Conservation (phyloP, 92 coral and sea anemone species). For the Bergia sp. region DNA sequence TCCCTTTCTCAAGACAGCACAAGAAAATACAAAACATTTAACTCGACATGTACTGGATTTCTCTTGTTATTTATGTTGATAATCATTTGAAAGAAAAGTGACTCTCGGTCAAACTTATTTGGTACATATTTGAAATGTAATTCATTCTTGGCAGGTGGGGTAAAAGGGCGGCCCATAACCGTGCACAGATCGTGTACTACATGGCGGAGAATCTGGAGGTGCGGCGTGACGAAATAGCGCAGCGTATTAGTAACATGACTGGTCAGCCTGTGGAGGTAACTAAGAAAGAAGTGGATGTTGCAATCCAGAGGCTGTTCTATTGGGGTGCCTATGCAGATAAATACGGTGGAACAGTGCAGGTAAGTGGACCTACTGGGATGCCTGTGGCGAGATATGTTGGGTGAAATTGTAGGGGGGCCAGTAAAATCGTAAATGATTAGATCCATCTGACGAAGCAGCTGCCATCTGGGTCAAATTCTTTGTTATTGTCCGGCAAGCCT, state of each 20-base stretch:
- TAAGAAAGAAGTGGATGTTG: constrained; percentile 77
- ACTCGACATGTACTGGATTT: not conserved
- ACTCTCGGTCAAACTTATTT: no score
- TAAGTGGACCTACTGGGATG: constrained; percentile 6
- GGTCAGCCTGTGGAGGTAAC: constrained; percentile 79
- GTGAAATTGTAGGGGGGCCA: no score
- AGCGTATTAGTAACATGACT: constrained; percentile 80
- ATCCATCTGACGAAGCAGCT: no score
- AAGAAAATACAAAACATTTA: not conserved
- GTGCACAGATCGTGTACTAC: constrained; percentile 96
- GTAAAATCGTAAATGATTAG: no score
- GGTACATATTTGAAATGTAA: not conserved
- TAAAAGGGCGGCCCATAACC: constrained; percentile 91
- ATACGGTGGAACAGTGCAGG: constrained; percentile 95
- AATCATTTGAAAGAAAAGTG: no score
- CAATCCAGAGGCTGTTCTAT: constrained; percentile 90
- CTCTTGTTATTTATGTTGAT: not conserved
- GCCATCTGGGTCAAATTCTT: no score
- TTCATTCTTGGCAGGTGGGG: constrained; percentile 79
- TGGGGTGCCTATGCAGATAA: constrained; percentile 99
- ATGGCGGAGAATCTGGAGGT: constrained; percentile 96
- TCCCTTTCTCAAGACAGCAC: no score
- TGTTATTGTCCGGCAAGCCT: no score
- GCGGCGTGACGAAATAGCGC: constrained; percentile 81
- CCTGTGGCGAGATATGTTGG: no score